Evolutionary conservation across 2,797 vertebrate genomes (phyloP), one percentile per base, ranked within the genome.

Genomic region (Gephyroberyx darwinii): DNA sequence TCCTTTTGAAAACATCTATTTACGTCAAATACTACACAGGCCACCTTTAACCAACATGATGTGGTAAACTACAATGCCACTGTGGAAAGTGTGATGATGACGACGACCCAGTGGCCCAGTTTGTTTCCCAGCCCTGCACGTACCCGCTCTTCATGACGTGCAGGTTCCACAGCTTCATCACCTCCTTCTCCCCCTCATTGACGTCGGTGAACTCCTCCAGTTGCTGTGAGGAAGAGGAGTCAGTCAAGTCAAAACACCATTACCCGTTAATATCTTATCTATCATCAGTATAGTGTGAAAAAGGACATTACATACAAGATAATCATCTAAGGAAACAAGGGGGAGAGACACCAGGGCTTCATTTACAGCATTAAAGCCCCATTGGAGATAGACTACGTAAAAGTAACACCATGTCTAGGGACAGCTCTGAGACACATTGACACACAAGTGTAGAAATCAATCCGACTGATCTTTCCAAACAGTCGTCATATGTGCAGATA

Each of bases 111-210:
- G 39, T 41, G 9, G 39, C 13, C 4, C 4, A 4, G 39, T 13
- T 41, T 12, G 39, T 41, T 26, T 39, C 37, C 10, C 37, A 9
- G 13, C 14, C 16, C 26, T 5, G 12, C 22, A 85, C 86, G 1
- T 95, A 99, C 97, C 97, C 97, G 66, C 97, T 91, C 90, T 98
- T 97, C 97, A 99, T 99, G 81, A 99, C 96, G 51, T 99, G 98
- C 74, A 99, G 95, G 90, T 99, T 99, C 97, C 97, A 99, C 73
- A 99, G 92, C 91, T 98, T 99, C 98, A 99, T 99, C 80, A 99
- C 97, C 92, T 99, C 97, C 78, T 99, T 99, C 90, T 99, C 98
- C 74, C 98, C 98, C 90, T 99, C 98, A 62, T 99, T 99, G 77
- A 99, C 98, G 72, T 99, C 98, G 10, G 97, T 99, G 92, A 99